Evolutionary conservation across 2,113 vertebrate genomes (phyloP).

Genomic region (Pelodiscus sinensis): DNA sequence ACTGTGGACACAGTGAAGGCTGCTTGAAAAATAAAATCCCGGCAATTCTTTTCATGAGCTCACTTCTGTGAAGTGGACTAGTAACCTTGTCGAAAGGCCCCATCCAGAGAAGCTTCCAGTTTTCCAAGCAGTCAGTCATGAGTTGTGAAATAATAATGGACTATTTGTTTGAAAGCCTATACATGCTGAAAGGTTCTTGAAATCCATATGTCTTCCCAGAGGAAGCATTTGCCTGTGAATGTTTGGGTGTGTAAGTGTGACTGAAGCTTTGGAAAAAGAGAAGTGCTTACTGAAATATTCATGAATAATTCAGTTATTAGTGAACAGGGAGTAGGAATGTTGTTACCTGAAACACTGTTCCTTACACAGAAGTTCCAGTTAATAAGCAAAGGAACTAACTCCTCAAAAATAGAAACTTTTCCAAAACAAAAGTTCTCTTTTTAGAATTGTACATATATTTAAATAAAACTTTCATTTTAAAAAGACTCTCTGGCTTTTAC

Average conservation of each 20-base stretch:
- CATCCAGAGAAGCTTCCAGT: conserved; percentile 37
- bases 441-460: neutral
- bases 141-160: conserved; percentile 40
- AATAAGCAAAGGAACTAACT: neutral
- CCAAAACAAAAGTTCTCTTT: neutral
- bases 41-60: conserved; percentile 21
- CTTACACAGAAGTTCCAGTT: neutral
- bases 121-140: conserved; percentile 57
- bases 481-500: neutral
- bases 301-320: conserved; percentile 43
- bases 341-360: neutral
- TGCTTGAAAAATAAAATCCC: conserved; percentile 41
- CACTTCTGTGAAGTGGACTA: conserved; percentile 34
- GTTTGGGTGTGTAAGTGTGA: conserved; percentile 25
- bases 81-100: conserved; percentile 52
- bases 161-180: conserved; percentile 53
- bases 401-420: neutral
- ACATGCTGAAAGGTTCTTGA: conserved; percentile 44
- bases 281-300: conserved; percentile 23
- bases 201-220: conserved; percentile 34
- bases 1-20: neutral
- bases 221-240: conserved; percentile 7
- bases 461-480: neutral
- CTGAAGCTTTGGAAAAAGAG: conserved; percentile 36
- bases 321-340: conserved; percentile 30